A percentile compares a stretch with the other conserved stretches of the same genome.
Evolutionary conservation across 1,140 invertebrate species (phyloP).

Genomic region (Agraylea sexmaculata): DNA sequence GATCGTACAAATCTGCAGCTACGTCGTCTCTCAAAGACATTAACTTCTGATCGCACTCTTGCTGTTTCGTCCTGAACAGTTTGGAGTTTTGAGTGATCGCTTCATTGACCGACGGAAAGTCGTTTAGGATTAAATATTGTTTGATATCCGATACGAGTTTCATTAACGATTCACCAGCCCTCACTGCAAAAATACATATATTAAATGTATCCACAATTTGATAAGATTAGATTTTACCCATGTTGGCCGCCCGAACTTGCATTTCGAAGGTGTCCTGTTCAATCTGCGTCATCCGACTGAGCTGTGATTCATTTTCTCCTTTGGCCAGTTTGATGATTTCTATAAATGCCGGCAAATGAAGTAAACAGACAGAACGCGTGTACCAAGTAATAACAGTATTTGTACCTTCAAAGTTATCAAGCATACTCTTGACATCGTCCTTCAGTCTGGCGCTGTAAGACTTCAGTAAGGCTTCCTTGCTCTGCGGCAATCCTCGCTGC

Average conservation of each 20-base stretch:
- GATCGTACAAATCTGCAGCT: constrained; percentile 86
- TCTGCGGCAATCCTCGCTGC: constrained; percentile 66
- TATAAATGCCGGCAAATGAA: constrained; percentile 36
- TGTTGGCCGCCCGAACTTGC: constrained; percentile 90
- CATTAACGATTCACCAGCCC: constrained; percentile 91
- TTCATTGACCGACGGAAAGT: constrained; percentile 94
- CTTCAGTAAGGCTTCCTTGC: constrained; percentile 87
- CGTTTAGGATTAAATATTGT: constrained; percentile 92
- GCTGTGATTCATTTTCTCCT: constrained; percentile 83
- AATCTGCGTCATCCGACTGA: constrained; percentile 77
- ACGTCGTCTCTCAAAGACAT: constrained; percentile 88
- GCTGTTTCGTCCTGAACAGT: constrained; percentile 76
- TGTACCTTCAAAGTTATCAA: constrained; percentile 89
- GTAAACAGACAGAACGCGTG: background rate
- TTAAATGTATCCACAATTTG: background rate
- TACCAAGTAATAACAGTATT: constrained; percentile 9
- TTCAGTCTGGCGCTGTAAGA: constrained; percentile 86
- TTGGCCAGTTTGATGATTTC: constrained; percentile 90
- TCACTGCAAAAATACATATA: constrained; percentile 42
- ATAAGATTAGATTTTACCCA: constrained; percentile 49
- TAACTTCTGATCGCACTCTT: constrained; percentile 86
- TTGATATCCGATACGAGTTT: constrained; percentile 94
- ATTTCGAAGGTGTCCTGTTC: constrained; percentile 95
- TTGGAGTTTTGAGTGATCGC: constrained; percentile 86
- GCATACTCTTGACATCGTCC: constrained; percentile 92